Evolutionary conservation across 2,797 vertebrate species (phyloP).

Genomic region (Mastacembelus armatus): DNA sequence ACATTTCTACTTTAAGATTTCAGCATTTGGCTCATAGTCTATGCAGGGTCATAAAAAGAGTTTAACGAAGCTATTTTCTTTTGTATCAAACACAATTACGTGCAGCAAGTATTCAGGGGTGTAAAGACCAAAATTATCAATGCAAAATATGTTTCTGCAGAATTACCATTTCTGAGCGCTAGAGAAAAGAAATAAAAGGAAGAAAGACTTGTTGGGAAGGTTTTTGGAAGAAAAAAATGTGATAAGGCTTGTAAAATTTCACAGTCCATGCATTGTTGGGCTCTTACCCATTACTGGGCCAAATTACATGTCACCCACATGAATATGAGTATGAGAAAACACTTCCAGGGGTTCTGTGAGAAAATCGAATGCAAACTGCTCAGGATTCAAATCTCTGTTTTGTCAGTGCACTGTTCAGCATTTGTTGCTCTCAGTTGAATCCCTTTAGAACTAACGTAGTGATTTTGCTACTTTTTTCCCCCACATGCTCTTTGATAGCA

Average conservation of each 20-base stretch:
- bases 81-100: neutral
- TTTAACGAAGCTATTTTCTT: neutral
- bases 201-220: neutral
- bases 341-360: slow-evolving; percentile 18
- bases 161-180: slow-evolving; percentile 21
- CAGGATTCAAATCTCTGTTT: slow-evolving; percentile 8
- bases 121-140: neutral
- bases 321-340: slow-evolving; percentile 39
- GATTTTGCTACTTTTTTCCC: slow-evolving; percentile 31
- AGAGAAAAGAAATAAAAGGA: slow-evolving; percentile 2
- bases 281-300: slow-evolving; percentile 17
- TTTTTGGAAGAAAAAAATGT: slow-evolving; percentile 9
- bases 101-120: neutral
- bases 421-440: slow-evolving; percentile 37
- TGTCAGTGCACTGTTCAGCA: neutral
- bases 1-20: slow-evolving; percentile 13
- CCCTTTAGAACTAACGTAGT: slow-evolving; percentile 42
- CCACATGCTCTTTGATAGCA: slow-evolving; percentile 55
- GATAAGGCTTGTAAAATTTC: slow-evolving; percentile 35
- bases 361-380: slow-evolving; percentile 28
- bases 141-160: slow-evolving; percentile 16
- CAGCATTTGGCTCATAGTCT: neutral
- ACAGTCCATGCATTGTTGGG: slow-evolving; percentile 26
- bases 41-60: neutral
- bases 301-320: slow-evolving; percentile 45